These are phyloP conservation scores for Bufo gargarizans DNA, from an alignment of 2,113 vertebrate genomes.

Conservation along the genomic window DNA sequence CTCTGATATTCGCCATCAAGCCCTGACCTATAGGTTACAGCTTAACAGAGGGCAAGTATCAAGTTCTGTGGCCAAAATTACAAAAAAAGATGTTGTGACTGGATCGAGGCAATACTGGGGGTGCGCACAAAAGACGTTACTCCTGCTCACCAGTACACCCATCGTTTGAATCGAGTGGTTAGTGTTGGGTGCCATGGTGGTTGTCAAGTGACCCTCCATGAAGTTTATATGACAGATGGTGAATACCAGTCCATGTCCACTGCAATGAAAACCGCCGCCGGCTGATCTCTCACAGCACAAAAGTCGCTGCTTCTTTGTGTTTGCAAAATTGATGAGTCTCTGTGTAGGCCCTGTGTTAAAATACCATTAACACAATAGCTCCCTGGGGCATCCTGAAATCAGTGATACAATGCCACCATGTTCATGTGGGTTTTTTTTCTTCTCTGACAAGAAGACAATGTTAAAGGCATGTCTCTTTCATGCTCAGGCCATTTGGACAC, in stretches of 20 bases:
- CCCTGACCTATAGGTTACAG: conserved; percentile 43
- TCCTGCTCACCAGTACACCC: not conserved
- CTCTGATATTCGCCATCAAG: conserved; percentile 2
- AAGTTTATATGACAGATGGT: not conserved
- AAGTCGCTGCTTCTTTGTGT: not conserved
- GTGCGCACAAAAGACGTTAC: not conserved
- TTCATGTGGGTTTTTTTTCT: conserved; percentile 3
- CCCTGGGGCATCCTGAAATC: conserved; percentile 15
- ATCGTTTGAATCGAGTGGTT: not conserved
- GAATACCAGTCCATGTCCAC: not conserved
- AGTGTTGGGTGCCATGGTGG: not conserved
- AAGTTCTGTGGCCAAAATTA: not conserved
- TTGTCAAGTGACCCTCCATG: not conserved
- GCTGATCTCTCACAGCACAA: not conserved
- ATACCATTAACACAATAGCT: conserved; percentile 20
- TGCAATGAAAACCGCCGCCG: not conserved
- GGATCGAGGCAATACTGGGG: conserved; percentile 18
- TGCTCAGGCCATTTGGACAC: too few species aligned
- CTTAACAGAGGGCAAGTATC: not conserved
- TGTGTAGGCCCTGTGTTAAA: not conserved
- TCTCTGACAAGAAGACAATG: not conserved
- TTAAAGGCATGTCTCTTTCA: not conserved
- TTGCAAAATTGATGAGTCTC: not conserved
- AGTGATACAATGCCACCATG: not conserved
- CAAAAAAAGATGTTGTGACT: conserved; percentile 36